Base-by-base conservation (phyloP, 2,113 vertebrate genomes). In the Syngnathus scovelli region DNA sequence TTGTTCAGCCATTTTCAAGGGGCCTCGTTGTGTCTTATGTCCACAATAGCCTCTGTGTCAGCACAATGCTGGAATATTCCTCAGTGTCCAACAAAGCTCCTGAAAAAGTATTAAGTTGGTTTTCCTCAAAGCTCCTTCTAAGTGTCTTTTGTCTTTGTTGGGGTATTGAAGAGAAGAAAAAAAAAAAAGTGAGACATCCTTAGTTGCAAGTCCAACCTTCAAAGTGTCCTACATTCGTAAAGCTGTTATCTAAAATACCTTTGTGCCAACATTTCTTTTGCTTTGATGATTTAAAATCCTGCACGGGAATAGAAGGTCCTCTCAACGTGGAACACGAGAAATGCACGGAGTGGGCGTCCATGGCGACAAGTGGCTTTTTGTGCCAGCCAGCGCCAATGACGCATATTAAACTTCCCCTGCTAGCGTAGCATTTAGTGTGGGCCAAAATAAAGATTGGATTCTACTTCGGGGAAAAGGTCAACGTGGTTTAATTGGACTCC, bases 1-100 rank as follows among this genome's bases (percentile, higher is more conserved):
- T 78, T 83, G 77, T 83, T 76, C 81, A 75, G 59, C 46, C 10
- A 16, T 37, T 49, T 62, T 84, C 70, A 86, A 85, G n/a, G 83
- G 67, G 66, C 65, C 21, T 33, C 39, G 69, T 80, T 85, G 75
- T 82, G 23, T 66, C 19, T 1, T 56, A 70, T 16, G 52, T 72
- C 63, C 19, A 80, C 78, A 83, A 60, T 78, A 56, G 70, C 46
- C 65, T 54, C 70, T 70, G 74, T 86, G 81, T 83, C 77, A 81
- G 44, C 61, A 51, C 58, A 56, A 15, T 16, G 12, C 7, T 11
- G 6, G 55, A 16, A 13, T 13, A 55, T 27, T 6, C 10, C 21
- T 12, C 2, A 19, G 33, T 3, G 13, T 37, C 36, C 10, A 10
- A 60, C 58, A 39, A 43, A 43, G 2, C 41, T 52, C 49, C 51